Evolutionary conservation across 2,797 vertebrate genomes (phyloP), one percentile per base, ranked within the genome.

Genomic region (Lagocephalus sceleratus): DNA sequence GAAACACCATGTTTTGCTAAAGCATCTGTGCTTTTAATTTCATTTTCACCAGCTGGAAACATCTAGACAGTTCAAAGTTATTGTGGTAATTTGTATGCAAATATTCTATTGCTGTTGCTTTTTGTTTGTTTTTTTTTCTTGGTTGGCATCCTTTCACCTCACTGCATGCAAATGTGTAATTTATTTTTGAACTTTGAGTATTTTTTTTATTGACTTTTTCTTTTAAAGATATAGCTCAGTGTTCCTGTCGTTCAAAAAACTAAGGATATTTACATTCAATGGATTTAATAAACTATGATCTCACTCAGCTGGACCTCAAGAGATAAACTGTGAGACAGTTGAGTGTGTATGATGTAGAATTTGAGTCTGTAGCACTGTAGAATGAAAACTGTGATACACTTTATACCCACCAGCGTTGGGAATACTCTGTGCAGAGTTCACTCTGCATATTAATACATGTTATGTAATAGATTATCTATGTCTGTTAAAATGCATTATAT

Each of bases 1-100:
- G 82, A 83, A 82, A 83, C 83, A 81, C 43, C 16, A 85, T 87
- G 80, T 76, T 76, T 84, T 73, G 71, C 69, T 68, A 79, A 82
- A 85, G 82, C 89, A 89, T 87, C 82, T 90, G 87, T 83, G 78
- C 81, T 82, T 85, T 90, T 78, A 75, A 87, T 89, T 89, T 78
- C 76, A 77, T 87, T 87, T 85, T 84, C 51, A 53, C 70, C 35
- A 9, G 57, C 58, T 69, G 54, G 66, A 75, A 69, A 75, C 57
- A 59, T 82, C 82, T 88, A 88, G 76, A 69, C 79, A 83, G 82
- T 88, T 80, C 69, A 57, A 87, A 86, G 76, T 63, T 60, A 83
- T 85, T 83, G 79, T 79, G 69, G 79, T 76, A 76, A 54, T 71
- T 48, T 55, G 57, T 63, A 74, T 73, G 83, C 54, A 78, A 60